A percentile compares a stretch with the other conserved stretches of the same genome.
Evolutionary conservation across 2,797 vertebrate genomes (phyloP).

Genomic region (Lutjanus campechanus): DNA sequence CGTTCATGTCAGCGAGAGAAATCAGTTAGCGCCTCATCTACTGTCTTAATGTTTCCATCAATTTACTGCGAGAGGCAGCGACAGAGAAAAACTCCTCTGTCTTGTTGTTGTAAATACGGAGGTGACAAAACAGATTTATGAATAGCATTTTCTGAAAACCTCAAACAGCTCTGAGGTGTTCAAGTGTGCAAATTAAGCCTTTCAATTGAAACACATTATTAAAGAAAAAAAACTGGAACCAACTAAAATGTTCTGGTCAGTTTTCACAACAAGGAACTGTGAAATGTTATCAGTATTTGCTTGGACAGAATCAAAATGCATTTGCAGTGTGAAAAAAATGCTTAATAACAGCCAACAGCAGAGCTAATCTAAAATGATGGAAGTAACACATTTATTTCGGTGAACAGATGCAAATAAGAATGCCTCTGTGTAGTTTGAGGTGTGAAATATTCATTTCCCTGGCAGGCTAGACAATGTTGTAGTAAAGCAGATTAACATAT

Average conservation of each 20-base stretch:
- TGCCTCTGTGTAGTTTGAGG: conserved; percentile 47
- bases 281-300: conserved; percentile 25
- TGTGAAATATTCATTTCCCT: conserved; percentile 70
- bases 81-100: not conserved
- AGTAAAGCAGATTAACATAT: conserved; percentile 76
- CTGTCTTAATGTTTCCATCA: conserved; percentile 23
- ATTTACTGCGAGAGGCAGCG: conserved; percentile 1
- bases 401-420: conserved; percentile 43
- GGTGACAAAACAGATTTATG: conserved; percentile 4
- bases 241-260: conserved; percentile 31
- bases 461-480: conserved; percentile 60
- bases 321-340: conserved; percentile 24
- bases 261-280: conserved; percentile 19
- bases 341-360: conserved; percentile 34
- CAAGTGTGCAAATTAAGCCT: conserved; percentile 27
- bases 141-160: conserved; percentile 10
- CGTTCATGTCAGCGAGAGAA: conserved; percentile 7
- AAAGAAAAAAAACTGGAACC: conserved; percentile 6
- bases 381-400: conserved; percentile 57
- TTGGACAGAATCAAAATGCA: conserved; percentile 34
- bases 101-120: not conserved
- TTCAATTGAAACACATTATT: conserved; percentile 13
- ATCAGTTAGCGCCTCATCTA: conserved; percentile 25
- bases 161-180: conserved; percentile 8
- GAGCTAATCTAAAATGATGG: conserved; percentile 47